Percentiles rank a stretch among this genome's conserved stretches.
phyloP scores from a whole-genome alignment of 2,888 invertebrate species.

The Zaprionus bogoriensis region DNA sequence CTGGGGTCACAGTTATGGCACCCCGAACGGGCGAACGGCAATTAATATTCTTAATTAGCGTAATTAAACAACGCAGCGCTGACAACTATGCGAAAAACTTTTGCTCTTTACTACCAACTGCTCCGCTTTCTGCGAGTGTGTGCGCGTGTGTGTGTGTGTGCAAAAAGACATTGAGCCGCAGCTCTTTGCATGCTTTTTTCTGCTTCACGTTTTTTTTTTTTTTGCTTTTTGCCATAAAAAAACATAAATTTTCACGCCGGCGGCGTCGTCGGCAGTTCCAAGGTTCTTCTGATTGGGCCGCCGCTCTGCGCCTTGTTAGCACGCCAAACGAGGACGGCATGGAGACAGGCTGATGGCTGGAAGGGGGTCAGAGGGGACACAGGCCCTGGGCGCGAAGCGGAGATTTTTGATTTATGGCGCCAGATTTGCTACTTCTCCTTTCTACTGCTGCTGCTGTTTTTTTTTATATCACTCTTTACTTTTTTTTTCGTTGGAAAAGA shows the following conservation, averaged over 20 bases:
- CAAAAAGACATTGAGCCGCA: conserved; percentile 40
- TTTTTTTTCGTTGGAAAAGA: conserved; percentile 7
- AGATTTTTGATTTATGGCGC: conserved; percentile 74
- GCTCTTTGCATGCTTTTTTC: conserved; percentile 14
- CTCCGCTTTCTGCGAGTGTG: neutral
- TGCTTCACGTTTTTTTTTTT: conserved; percentile 12
- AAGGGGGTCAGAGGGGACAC: neutral
- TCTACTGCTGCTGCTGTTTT: too few relatives aligned
- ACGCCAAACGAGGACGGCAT: conserved; percentile 65
- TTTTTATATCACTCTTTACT: too few relatives aligned
- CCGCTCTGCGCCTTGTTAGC: conserved; percentile 57
- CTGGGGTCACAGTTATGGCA: conserved; percentile 21
- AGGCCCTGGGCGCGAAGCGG: conserved; percentile 27
- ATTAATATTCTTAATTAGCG: conserved; percentile 83
- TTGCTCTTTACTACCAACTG: conserved; percentile 23
- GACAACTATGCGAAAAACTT: conserved; percentile 81
- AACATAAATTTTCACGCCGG: conserved; percentile 74
- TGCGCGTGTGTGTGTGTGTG: too few relatives aligned
- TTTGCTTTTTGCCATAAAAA: conserved; percentile 26
- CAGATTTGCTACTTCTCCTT: too few relatives aligned
- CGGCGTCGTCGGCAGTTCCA: conserved; percentile 24
- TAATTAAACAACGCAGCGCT: conserved; percentile 81
- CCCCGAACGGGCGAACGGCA: conserved; percentile 60
- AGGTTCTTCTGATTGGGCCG: conserved; percentile 30
- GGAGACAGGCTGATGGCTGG: too few relatives aligned